Evolutionary conservation across 2,797 vertebrate genomes (phyloP), one percentile per base, ranked within the genome.

Genomic region (Notolepis coatsorum): DNA sequence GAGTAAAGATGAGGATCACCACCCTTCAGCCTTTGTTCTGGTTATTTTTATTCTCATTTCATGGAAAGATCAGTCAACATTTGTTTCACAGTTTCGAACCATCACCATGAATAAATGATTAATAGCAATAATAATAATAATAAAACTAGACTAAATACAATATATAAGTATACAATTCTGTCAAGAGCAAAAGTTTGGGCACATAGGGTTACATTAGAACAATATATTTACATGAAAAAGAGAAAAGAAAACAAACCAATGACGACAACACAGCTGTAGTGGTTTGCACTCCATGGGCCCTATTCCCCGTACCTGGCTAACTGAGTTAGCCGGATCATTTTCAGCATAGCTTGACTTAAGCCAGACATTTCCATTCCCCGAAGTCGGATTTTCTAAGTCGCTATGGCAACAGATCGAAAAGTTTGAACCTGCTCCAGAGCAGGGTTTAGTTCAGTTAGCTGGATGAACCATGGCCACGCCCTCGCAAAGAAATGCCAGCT

Each of bases 51-150:
- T 21, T 51, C 20, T 51, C 54, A 45, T 49, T 41, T 58, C 35
- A 45, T 27, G 3, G 35, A 68, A 56, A 53, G 27, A 24, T 39
- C 61, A 50, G 37, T 17, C 25, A 17, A 42, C 8, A 48, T 20
- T 51, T 60, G 49, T 30, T 71, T 72, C 76, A 79, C 78, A 82
- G 73, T 68, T 71, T 45, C 35, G 13, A 39, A 30, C 37, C 37
- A 33, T 47, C 24, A 43, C 49, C 51, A 24, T 7, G 21, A 64
- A 68, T 13, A 33, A 57, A 23, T n/a, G n/a, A n/a, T n/a, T n/a
- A n/a, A n/a, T n/a, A n/a, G n/a, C n/a, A n/a, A n/a, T n/a, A n/a
- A n/a, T n/a, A n/a, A n/a, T n/a, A 39, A 47, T 39, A 38, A 28
- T 27, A 62, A 58, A 71, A 61, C 30, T 48, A 42, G 25, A 63